A percentile compares a stretch with the other conserved stretches of the same genome.
Evolutionary conservation across 2,797 vertebrate species (phyloP).

Genomic region (Liparis tanakae): DNA sequence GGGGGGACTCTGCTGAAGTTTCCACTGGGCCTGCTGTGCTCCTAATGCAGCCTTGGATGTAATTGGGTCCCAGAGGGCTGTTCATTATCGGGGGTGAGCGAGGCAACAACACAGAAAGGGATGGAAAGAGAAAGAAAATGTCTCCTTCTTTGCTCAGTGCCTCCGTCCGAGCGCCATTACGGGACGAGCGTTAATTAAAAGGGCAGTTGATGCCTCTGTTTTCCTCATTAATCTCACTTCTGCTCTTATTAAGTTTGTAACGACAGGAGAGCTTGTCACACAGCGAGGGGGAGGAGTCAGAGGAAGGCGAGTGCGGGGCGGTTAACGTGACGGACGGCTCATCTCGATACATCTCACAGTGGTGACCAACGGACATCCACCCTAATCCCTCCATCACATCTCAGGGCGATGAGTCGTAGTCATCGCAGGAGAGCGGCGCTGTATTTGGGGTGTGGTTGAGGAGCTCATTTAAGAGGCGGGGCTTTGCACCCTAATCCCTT

Average conservation of each 20-base stretch:
- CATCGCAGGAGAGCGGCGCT: conserved; percentile 28
- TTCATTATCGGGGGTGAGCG: conserved; percentile 82
- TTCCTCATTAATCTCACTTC: conserved; percentile 83
- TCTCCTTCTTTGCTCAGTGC: conserved; percentile 70
- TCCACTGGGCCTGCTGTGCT: conserved; percentile 79
- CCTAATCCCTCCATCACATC: conserved; percentile 66
- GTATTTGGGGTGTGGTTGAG: conserved; percentile 60
- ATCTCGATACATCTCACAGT: conserved; percentile 69
- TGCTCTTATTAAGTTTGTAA: conserved; percentile 83
- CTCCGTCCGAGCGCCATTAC: conserved; percentile 76
- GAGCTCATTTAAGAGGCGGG: conserved; percentile 70
- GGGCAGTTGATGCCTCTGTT: conserved; percentile 80
- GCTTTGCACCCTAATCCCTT: conserved; percentile 76
- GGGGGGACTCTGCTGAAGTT: conserved; percentile 75
- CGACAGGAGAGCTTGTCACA: conserved; percentile 72
- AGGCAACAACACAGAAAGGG: conserved; percentile 78
- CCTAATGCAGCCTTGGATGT: conserved; percentile 85
- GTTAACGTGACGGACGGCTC: conserved; percentile 63
- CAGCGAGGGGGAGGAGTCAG: conserved; percentile 36
- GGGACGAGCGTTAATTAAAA: conserved; percentile 85
- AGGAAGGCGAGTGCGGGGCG: conserved; percentile 41
- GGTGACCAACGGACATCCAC: conserved; percentile 67
- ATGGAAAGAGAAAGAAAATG: conserved; percentile 72
- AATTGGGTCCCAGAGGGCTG: conserved; percentile 87
- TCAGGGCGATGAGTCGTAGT: conserved; percentile 31